phyloP scores from a whole-genome alignment of 2,113 vertebrate species.

The Carollia perspicillata region DNA sequence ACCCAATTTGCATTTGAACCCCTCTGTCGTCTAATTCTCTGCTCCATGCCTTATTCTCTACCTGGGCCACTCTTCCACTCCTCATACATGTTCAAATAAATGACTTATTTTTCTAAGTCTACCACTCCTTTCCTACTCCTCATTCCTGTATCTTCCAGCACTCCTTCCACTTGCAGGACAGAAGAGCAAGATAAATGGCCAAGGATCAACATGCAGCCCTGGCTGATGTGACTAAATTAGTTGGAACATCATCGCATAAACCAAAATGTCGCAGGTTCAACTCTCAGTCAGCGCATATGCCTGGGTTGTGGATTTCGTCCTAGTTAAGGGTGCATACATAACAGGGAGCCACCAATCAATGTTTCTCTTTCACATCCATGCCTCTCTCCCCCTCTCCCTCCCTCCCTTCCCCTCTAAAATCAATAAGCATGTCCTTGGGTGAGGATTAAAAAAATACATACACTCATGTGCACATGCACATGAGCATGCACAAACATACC shows the following conservation, averaged over 20 bases:
- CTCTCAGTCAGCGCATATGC: no score
- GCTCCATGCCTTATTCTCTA: background rate
- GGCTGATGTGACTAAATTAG: no score
- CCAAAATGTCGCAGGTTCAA: no score
- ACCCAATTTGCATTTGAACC: background rate
- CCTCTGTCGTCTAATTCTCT: background rate
- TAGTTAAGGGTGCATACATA: no score
- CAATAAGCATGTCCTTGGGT: no score
- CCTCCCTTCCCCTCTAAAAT: no score
- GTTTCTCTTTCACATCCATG: no score
- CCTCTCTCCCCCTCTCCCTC: no score
- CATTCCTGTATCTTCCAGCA: background rate
- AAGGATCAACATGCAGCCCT: background rate
- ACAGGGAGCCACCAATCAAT: no score
- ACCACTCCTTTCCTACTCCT: background rate
- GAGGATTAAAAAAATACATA: no score
- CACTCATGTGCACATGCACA: background rate
- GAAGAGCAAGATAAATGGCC: background rate
- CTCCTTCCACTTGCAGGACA: background rate
- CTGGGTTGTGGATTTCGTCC: no score
- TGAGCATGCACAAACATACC: background rate
- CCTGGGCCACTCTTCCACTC: background rate
- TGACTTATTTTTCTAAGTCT: background rate
- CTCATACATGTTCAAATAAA: background rate
- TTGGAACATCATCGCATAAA: no score